Evolutionary conservation across 2,113 vertebrate genomes (phyloP).

Genomic region (Seriola aureovittata): DNA sequence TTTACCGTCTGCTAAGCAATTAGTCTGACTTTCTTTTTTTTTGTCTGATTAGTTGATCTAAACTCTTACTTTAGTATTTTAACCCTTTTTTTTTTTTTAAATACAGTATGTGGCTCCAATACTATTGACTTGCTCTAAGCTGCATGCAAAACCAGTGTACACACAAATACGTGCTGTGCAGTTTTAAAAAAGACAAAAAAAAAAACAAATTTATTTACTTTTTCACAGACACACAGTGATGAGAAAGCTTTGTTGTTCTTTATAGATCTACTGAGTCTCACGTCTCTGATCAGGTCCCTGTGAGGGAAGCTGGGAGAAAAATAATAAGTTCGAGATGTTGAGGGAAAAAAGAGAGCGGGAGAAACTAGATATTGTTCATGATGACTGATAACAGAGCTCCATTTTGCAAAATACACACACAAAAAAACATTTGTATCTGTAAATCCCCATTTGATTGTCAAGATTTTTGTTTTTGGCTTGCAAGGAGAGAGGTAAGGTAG

Average conservation of each 20-base stretch:
- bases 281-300: slow-evolving; percentile 54
- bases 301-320: slow-evolving; percentile 38
- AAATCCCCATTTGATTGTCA: slow-evolving; percentile 54
- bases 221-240: slow-evolving; percentile 37
- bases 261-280: slow-evolving; percentile 26
- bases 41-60: neutral
- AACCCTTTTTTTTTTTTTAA: neutral
- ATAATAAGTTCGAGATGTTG: slow-evolving; percentile 39
- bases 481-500: neutral
- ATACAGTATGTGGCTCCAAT: neutral
- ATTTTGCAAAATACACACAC: slow-evolving; percentile 34
- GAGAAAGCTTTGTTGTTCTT: slow-evolving; percentile 48
- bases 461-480: slow-evolving; percentile 7
- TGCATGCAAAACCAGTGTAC: slow-evolving; percentile 23
- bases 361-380: slow-evolving; percentile 23
- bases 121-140: neutral
- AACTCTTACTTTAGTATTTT: neutral
- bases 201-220: slow-evolving; percentile 11
- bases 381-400: slow-evolving; percentile 35
- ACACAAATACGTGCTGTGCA: slow-evolving; percentile 10
- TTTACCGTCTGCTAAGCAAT: neutral
- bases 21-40: slow-evolving; percentile 9
- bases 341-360: slow-evolving; percentile 17
- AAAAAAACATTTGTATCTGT: slow-evolving; percentile 35
- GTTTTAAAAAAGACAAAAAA: neutral